Evolutionary conservation across 2,797 vertebrate genomes (phyloP).

Genomic region (Heterohyrax brucei): DNA sequence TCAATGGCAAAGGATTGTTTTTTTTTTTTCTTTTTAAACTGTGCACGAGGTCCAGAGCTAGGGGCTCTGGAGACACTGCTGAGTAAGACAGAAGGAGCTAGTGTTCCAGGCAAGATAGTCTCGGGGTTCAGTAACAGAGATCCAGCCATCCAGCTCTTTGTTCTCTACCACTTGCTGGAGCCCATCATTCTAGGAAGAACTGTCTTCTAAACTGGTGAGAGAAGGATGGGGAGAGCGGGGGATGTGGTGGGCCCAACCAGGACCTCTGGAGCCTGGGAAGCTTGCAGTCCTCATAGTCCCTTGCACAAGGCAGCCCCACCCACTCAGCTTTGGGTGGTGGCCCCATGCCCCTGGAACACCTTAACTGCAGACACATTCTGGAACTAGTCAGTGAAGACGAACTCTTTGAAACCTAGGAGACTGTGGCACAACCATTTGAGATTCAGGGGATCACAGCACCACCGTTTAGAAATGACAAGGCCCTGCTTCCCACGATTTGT

Average conservation of each 20-base stretch:
- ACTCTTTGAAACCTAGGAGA: no score
- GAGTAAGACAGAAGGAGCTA: background rate
- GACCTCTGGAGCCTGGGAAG: background rate
- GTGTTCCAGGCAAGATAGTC: background rate
- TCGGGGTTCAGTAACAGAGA: background rate
- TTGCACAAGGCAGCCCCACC: no score
- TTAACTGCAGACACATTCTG: no score
- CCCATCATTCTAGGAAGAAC: background rate
- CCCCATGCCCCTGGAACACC: no score
- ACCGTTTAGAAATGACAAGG: no score
- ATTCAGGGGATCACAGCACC: no score
- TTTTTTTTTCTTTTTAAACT: no score
- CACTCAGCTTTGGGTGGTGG: no score
- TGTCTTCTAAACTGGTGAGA: background rate
- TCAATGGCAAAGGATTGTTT: no score
- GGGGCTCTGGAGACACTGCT: background rate
- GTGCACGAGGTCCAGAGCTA: background rate
- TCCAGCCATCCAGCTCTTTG: background rate
- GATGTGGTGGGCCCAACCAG: background rate
- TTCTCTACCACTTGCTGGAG: accelerated
- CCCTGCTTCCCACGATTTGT: no score
- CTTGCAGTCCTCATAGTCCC: background rate
- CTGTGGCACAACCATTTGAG: no score
- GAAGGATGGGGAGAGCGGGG: background rate
- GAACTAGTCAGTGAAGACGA: no score